Conservation (phyloP, 1,140 invertebrate species). For the Drosophila sturtevanti region DNA sequence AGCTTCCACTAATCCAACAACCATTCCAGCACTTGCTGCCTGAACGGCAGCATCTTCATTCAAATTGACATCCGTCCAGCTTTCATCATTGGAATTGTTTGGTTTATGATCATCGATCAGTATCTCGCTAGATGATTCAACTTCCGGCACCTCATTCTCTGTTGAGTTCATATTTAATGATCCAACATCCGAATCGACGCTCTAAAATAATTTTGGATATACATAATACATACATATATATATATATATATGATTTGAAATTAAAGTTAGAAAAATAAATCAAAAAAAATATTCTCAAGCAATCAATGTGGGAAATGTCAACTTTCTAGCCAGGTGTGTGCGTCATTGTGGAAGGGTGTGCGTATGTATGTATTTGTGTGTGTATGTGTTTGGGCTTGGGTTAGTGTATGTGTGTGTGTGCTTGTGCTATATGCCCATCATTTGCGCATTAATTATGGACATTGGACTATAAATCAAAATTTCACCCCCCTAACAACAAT, state of each 20-base stretch:
- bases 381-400: conserved; percentile 12
- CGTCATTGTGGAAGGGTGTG: conserved; percentile 15
- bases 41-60: conserved; percentile 89
- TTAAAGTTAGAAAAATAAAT: conserved; percentile 19
- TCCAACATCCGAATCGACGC: conserved; percentile 89
- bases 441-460: conserved; percentile 79
- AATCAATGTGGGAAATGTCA: conserved; percentile 28
- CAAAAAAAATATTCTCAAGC: conserved; percentile 58
- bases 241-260: neutral
- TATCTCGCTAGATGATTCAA: conserved; percentile 86
- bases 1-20: conserved; percentile 49
- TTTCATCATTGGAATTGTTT: conserved; percentile 88
- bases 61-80: conserved; percentile 95
- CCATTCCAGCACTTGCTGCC: conserved; percentile 66
- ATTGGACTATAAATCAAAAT: conserved; percentile 76
- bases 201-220: conserved; percentile 83
- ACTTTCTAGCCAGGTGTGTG: neutral
- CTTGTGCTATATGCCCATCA: conserved; percentile 59
- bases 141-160: conserved; percentile 87
- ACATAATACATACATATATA: conserved; percentile 17
- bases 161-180: conserved; percentile 87
- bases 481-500: conserved; percentile 24
- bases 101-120: conserved; percentile 88
- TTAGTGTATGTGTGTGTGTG: conserved; percentile 10
- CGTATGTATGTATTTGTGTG: conserved; percentile 9